Evolutionary conservation across 2,797 vertebrate species (phyloP).

Genomic region (Gobionotothen gibberifrons): DNA sequence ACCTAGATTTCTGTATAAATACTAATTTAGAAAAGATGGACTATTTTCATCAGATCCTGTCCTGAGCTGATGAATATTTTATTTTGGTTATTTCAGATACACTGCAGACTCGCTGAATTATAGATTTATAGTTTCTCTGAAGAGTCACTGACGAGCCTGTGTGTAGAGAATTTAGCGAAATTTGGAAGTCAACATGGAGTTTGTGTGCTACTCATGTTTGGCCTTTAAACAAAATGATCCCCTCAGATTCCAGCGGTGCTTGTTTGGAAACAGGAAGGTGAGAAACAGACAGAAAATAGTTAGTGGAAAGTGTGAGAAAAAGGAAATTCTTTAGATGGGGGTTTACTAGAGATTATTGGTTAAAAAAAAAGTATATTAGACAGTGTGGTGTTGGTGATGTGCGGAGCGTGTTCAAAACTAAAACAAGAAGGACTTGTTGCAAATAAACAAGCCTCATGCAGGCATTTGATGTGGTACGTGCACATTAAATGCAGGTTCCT

Average conservation of each 20-base stretch:
- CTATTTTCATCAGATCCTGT: neutral
- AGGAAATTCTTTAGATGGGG: neutral
- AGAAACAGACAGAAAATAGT: neutral
- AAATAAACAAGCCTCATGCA: no score
- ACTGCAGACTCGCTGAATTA: neutral
- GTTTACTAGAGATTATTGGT: constrained; percentile 1
- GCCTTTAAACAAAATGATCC: constrained; percentile 37
- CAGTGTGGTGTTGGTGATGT: neutral
- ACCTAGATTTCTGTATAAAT: neutral
- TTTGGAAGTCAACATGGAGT: constrained; percentile 7
- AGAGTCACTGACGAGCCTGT: neutral
- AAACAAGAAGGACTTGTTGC: no score
- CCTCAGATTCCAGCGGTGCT: constrained; percentile 28
- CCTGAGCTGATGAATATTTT: constrained; percentile 17
- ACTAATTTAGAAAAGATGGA: neutral
- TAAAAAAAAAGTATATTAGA: neutral
- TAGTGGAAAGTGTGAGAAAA: neutral
- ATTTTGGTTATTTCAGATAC: constrained; percentile 6
- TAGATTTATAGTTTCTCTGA: neutral
- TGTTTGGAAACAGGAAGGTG: neutral
- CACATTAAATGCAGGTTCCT: no score
- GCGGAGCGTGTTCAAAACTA: no score
- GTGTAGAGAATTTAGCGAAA: neutral
- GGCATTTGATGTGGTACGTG: no score
- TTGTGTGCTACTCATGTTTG: constrained; percentile 29